phyloP scores from a whole-genome alignment of 1,140 invertebrate species.

The Drosophila carrolli region DNA sequence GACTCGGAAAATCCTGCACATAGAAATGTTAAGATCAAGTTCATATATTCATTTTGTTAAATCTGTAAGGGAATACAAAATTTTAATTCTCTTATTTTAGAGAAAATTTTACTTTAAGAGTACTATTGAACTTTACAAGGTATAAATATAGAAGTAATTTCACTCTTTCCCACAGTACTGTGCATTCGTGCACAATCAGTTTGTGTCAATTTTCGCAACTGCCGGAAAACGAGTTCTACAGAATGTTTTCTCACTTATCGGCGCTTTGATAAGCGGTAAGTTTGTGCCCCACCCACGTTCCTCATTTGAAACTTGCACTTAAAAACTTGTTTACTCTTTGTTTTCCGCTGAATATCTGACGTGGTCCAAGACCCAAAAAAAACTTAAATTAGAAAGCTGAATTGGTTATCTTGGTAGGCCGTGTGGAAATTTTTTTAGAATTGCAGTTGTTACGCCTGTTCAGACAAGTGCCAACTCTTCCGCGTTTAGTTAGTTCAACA shows the following conservation, averaged over 20 bases:
- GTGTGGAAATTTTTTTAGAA: slow-evolving; percentile 7
- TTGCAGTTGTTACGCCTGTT: not conserved
- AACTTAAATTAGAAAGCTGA: no score
- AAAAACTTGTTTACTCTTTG: slow-evolving; percentile 43
- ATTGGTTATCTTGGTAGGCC: not conserved
- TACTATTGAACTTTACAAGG: not conserved
- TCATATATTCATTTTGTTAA: no score
- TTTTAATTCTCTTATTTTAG: no score
- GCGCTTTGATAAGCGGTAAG: slow-evolving; percentile 41
- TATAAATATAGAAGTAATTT: not conserved
- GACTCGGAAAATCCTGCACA: no score
- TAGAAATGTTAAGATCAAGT: no score
- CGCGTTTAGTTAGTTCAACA: slow-evolving; percentile 17
- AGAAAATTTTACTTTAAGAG: no score
- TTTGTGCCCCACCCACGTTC: slow-evolving; percentile 1
- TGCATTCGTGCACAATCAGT: not conserved
- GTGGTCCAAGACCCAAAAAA: slow-evolving; percentile 24
- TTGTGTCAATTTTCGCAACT: not conserved
- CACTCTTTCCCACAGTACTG: not conserved
- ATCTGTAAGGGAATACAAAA: no score
- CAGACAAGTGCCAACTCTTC: slow-evolving; percentile 7
- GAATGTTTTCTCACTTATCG: slow-evolving; percentile 39
- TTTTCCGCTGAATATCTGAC: slow-evolving; percentile 25
- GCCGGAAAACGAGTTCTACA: not conserved
- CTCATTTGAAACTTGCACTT: not conserved